phyloP scores from a whole-genome alignment of 2,888 invertebrate genomes.

The Taenaris catops region DNA sequence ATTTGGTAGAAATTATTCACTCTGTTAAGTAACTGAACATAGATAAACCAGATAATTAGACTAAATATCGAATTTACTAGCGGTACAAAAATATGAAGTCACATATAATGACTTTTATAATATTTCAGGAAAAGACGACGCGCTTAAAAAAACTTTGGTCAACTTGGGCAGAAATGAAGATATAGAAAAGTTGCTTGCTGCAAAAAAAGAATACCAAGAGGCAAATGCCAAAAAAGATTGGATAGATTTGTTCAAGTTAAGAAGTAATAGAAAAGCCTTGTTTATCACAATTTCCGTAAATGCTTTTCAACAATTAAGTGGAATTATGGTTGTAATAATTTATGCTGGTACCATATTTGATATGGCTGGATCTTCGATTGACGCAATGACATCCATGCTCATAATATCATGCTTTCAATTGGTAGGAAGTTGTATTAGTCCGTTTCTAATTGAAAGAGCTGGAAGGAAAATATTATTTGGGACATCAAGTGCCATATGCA shows the following conservation, averaged over 20 bases:
- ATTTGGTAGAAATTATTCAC: too few species aligned
- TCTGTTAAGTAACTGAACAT: too few species aligned
- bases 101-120: too few species aligned
- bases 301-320: slow-evolving; percentile 40
- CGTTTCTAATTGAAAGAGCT: slow-evolving; percentile 40
- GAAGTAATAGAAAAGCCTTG: slow-evolving; percentile 39
- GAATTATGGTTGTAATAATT: slow-evolving; percentile 34
- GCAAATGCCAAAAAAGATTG: slow-evolving; percentile 25
- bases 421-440: slow-evolving; percentile 33
- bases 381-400: slow-evolving; percentile 40
- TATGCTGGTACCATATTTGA: slow-evolving; percentile 42
- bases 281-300: slow-evolving; percentile 35
- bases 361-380: slow-evolving; percentile 38
- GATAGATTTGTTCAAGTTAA: slow-evolving; percentile 35
- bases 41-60: too few species aligned
- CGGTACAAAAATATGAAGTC: too few species aligned
- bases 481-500: slow-evolving; percentile 36
- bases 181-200: slow-evolving; percentile 23
- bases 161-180: slow-evolving; percentile 38
- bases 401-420: slow-evolving; percentile 42
- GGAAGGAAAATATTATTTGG: slow-evolving; percentile 39
- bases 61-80: too few species aligned
- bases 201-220: slow-evolving; percentile 24
- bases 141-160: slow-evolving; percentile 16
- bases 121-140: neutral